Percentiles rank a stretch among this genome's conserved stretches.
phyloP scores from a whole-genome alignment of 1,140 invertebrate species.

The Caenorhabditis briggsae region DNA sequence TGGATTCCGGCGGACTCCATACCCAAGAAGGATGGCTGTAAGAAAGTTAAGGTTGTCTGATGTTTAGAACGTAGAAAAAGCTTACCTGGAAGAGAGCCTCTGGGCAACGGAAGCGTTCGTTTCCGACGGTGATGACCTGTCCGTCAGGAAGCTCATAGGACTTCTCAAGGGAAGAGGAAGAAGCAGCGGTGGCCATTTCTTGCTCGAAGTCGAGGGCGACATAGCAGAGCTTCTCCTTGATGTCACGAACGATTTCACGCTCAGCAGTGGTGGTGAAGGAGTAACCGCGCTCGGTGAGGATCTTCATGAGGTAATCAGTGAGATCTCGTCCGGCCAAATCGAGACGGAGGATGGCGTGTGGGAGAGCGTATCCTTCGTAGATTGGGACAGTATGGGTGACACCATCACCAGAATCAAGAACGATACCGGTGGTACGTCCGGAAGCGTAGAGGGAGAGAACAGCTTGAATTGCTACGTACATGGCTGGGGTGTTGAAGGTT shows the following conservation, averaged over 20 bases:
- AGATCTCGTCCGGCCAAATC: constrained; percentile 80
- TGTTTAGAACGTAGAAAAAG: neutral
- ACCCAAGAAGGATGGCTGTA: constrained; percentile 77
- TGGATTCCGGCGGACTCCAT: constrained; percentile 78
- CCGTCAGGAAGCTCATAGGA: constrained; percentile 80
- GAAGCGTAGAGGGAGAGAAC: constrained; percentile 73
- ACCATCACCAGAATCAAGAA: constrained; percentile 78
- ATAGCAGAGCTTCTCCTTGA: constrained; percentile 83
- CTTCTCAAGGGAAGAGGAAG: constrained; percentile 79
- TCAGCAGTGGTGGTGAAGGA: constrained; percentile 83
- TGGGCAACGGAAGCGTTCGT: constrained; percentile 79
- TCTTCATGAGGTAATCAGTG: constrained; percentile 79
- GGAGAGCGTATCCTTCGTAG: constrained; percentile 75
- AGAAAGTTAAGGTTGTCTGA: constrained; percentile 11
- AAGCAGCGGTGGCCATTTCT: constrained; percentile 91
- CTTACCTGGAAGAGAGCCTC: constrained; percentile 80
- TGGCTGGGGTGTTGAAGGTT: constrained; percentile 79
- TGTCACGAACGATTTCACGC: constrained; percentile 89
- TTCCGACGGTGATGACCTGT: constrained; percentile 78
- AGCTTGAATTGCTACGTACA: constrained; percentile 77
- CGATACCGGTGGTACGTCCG: constrained; percentile 72
- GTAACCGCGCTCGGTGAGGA: constrained; percentile 74
- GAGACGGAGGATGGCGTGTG: constrained; percentile 81
- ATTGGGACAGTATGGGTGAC: constrained; percentile 77
- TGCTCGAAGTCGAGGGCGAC: constrained; percentile 93